Evolutionary conservation across 2,113 vertebrate species (phyloP).

Genomic region (Rhinoptilus africanus): DNA sequence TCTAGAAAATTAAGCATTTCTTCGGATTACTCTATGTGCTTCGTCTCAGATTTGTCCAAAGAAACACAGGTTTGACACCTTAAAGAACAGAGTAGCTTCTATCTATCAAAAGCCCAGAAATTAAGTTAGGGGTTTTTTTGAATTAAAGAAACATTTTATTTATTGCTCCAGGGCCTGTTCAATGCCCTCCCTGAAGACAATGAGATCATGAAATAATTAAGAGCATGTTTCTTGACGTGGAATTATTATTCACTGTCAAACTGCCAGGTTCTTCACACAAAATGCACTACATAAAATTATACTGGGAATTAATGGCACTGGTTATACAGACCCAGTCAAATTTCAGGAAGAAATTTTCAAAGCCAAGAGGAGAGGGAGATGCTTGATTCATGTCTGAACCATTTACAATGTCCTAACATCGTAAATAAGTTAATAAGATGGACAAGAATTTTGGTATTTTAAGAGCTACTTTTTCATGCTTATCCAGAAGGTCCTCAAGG

Average conservation of each 20-base stretch:
- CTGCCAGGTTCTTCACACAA: not conserved
- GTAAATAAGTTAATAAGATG: not conserved
- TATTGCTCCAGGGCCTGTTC: not conserved
- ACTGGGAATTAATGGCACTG: not conserved
- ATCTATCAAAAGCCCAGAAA: not conserved
- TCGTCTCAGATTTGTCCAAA: not conserved
- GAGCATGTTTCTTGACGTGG: slow-evolving; percentile 24
- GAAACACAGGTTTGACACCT: not conserved
- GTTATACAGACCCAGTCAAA: not conserved
- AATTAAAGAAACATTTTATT: not conserved
- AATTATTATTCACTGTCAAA: slow-evolving; percentile 21
- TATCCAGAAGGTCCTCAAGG: not conserved
- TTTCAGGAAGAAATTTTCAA: not conserved
- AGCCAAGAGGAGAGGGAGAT: not conserved
- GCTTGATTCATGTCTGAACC: not conserved
- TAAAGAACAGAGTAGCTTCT: not conserved
- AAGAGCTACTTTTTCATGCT: not conserved
- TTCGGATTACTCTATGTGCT: not conserved
- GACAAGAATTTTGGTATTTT: not conserved
- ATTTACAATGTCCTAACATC: not conserved
- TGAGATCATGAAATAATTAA: slow-evolving; percentile 41
- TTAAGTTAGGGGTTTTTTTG: not conserved
- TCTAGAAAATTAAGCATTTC: not conserved
- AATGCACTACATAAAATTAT: not conserved
- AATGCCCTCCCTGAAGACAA: slow-evolving; percentile 9